phyloP scores from a whole-genome alignment of 1,140 invertebrate species.

The Microplitis mediator region DNA sequence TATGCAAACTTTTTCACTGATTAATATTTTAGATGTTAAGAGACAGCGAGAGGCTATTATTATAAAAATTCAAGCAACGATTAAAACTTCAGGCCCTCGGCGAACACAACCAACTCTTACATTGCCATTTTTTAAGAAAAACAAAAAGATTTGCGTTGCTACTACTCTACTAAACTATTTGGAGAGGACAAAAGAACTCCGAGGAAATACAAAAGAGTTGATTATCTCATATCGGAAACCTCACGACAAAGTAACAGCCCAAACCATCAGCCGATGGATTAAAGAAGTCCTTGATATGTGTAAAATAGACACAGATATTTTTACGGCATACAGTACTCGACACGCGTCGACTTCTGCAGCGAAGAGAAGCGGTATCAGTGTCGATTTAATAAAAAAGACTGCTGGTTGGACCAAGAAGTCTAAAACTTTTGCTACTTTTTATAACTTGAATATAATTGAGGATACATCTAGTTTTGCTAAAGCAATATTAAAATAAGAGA shows the following conservation, averaged over 20 bases:
- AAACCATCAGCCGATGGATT: conserved; percentile 34
- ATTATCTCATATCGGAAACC: conserved; percentile 30
- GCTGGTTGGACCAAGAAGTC: not conserved
- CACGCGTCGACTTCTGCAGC: conserved; percentile 42
- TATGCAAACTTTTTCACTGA: conserved; percentile 23
- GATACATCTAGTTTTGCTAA: not conserved
- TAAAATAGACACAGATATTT: conserved; percentile 25
- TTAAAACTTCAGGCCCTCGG: conserved; percentile 10
- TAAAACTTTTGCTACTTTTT: conserved; percentile 3
- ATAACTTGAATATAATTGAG: conserved; percentile 7
- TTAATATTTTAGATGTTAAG: conserved; percentile 19
- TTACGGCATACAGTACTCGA: conserved; percentile 38
- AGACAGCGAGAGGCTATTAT: not conserved
- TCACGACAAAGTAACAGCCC: conserved; percentile 7
- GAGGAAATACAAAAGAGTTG: conserved; percentile 7
- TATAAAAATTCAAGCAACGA: conserved; percentile 25
- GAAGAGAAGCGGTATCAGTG: conserved; percentile 12
- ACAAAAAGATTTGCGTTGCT: conserved; percentile 8
- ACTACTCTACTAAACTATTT: conserved; percentile 25
- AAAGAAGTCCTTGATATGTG: conserved; percentile 12
- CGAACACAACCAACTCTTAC: conserved; percentile 17
- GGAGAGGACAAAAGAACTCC: conserved; percentile 4
- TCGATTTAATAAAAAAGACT: too few relatives aligned
- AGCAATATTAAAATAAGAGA: not conserved
- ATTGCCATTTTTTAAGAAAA: conserved; percentile 19